Evolutionary conservation across 2,113 vertebrate genomes (phyloP).

Genomic region (Rhinichthys klamathensis): DNA sequence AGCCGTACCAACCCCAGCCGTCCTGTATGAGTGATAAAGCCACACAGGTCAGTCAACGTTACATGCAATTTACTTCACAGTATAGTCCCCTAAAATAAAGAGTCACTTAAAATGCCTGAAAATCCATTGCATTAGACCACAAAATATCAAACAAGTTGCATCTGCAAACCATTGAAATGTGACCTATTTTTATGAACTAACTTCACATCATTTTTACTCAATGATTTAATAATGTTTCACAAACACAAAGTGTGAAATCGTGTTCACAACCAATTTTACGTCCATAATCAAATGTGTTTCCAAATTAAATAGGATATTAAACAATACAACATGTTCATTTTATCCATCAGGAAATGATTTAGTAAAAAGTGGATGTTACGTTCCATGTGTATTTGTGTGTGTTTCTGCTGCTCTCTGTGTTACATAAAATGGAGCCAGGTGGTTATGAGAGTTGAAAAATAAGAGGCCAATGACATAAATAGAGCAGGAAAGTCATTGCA

Average conservation of each 20-base stretch:
- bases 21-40: conserved; percentile 98
- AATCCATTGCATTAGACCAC: neutral
- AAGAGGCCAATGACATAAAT: neutral
- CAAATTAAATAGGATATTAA: neutral
- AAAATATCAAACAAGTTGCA: neutral
- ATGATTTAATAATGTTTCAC: neutral
- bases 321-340: neutral
- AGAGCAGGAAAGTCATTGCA: neutral
- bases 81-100: neutral
- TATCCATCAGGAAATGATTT: neutral
- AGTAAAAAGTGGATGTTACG: neutral
- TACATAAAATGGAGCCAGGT: neutral
- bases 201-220: neutral
- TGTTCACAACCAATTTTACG: neutral
- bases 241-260: neutral
- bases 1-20: conserved; percentile 87
- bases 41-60: conserved; percentile 80
- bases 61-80: neutral
- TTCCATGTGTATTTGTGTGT: too few species aligned
- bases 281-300: neutral
- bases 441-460: neutral
- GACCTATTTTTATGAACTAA: neutral
- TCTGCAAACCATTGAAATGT: neutral
- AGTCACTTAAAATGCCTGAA: neutral
- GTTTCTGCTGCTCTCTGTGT: too few species aligned